These are phyloP conservation scores for Drosophila bipectinata DNA, from an alignment of 1,140 invertebrate species.

Conservation along the genomic window DNA sequence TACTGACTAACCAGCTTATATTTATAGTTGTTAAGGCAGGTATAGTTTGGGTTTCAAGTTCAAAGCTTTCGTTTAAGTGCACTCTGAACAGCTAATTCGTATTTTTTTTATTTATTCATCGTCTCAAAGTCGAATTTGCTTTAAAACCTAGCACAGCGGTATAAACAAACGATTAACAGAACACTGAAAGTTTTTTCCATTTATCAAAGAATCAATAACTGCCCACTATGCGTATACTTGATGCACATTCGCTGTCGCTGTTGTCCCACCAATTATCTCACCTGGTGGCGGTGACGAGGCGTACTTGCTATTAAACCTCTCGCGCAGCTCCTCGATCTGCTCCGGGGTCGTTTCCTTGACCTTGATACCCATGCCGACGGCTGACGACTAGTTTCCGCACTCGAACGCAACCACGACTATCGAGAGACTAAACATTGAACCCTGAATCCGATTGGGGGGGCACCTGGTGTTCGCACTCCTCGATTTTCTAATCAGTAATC, in stretches of 20 bases:
- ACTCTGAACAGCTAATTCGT: constrained; percentile 13
- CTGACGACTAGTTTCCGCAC: constrained; percentile 18
- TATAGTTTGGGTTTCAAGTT: constrained; percentile 26
- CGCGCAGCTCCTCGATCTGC: constrained; percentile 85
- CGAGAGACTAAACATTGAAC: constrained; percentile 45
- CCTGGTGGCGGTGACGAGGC: constrained; percentile 83
- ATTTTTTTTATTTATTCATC: constrained; percentile 11
- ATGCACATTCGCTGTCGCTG: too few relatives aligned
- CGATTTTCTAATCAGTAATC: constrained; percentile 62
- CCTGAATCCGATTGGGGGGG: constrained; percentile 2
- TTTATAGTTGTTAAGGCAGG: constrained; percentile 9
- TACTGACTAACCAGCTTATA: background rate
- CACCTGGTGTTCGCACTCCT: constrained; percentile 21
- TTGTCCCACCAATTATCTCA: constrained; percentile 43
- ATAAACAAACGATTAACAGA: constrained; percentile 17
- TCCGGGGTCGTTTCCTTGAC: constrained; percentile 72
- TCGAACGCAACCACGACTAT: constrained; percentile 13
- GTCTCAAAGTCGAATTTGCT: constrained; percentile 12
- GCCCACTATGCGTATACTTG: constrained; percentile 3
- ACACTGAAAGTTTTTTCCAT: constrained; percentile 2
- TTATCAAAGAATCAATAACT: background rate
- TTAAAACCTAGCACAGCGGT: background rate
- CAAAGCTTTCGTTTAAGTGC: constrained; percentile 34
- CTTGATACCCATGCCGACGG: constrained; percentile 58
- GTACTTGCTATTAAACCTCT: constrained; percentile 85